Conservation (phyloP, 1,140 invertebrate species). For the Druon quercuslanigerum region DNA sequence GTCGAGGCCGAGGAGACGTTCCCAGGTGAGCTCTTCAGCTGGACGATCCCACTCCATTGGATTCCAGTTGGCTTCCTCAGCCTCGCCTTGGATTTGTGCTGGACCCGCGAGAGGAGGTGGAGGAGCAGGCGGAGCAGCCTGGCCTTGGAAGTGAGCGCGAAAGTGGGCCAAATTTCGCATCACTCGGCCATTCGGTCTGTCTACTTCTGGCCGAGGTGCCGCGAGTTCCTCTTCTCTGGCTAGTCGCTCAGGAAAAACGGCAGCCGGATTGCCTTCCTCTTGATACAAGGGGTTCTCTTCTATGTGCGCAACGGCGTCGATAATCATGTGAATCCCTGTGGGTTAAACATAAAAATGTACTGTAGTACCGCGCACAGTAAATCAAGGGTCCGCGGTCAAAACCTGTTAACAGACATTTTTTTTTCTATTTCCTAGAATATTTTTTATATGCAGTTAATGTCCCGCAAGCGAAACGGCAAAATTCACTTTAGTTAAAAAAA, state of each 20-base stretch:
- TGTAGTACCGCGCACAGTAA: too few relatives aligned
- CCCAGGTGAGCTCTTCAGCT: slow-evolving; percentile 98
- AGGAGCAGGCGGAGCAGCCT: slow-evolving; percentile 49
- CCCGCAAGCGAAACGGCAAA: too few relatives aligned
- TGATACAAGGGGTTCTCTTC: background rate
- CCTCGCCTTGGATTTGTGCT: slow-evolving; percentile 76
- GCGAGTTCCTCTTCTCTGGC: slow-evolving; percentile 35
- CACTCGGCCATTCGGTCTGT: slow-evolving; percentile 29
- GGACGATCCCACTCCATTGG: slow-evolving; percentile 98
- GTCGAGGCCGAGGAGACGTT: slow-evolving; percentile 95
- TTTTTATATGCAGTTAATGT: too few relatives aligned
- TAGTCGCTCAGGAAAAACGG: slow-evolving; percentile 20
- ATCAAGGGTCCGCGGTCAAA: too few relatives aligned
- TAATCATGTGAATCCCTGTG: background rate
- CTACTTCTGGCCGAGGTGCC: slow-evolving; percentile 47
- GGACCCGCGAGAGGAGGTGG: slow-evolving; percentile 59
- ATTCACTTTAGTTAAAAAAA: too few relatives aligned
- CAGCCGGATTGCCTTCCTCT: slow-evolving; percentile 2
- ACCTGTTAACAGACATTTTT: too few relatives aligned
- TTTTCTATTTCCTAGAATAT: too few relatives aligned
- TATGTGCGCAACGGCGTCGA: background rate
- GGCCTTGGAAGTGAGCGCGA: slow-evolving; percentile 13
- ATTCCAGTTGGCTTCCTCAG: slow-evolving; percentile 97
- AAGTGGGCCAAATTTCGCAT: slow-evolving; percentile 10
- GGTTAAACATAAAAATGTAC: background rate